Evolutionary conservation across 2,797 vertebrate species (phyloP).

Genomic region (Masticophis lateralis): DNA sequence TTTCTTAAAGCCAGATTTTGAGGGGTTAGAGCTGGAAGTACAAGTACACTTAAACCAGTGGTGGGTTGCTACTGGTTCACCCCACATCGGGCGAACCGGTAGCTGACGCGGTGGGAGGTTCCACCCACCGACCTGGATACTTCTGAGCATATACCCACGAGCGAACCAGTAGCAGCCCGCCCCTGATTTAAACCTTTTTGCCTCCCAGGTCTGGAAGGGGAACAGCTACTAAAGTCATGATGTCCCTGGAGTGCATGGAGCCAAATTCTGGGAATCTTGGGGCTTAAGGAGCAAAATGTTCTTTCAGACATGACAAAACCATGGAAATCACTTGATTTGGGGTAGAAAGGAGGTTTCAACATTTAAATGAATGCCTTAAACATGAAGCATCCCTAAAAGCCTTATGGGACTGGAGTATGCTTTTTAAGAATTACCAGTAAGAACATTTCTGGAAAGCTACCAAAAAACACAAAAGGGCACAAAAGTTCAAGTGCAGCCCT

Average conservation of each 20-base stretch:
- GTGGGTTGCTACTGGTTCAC: too few relatives aligned
- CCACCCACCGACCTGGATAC: too few relatives aligned
- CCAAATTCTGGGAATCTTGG: not conserved
- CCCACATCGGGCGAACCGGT: too few relatives aligned
- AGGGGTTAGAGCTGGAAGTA: too few relatives aligned
- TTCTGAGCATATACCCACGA: too few relatives aligned
- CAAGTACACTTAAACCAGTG: not conserved
- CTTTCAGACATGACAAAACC: not conserved
- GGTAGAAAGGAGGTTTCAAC: not conserved
- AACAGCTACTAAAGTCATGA: not conserved
- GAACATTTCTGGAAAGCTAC: not conserved
- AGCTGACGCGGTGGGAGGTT: too few relatives aligned
- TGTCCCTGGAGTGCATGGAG: not conserved
- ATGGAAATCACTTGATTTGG: not conserved
- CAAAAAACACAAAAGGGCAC: not conserved
- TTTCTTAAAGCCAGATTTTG: not conserved
- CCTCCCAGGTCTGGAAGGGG: not conserved
- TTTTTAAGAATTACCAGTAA: not conserved
- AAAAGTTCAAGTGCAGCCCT: not conserved
- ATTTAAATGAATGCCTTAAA: not conserved
- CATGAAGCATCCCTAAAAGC: not conserved
- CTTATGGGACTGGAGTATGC: not conserved
- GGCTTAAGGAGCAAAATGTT: not conserved
- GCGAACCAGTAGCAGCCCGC: too few relatives aligned
- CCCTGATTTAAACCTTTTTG: not conserved